Evolutionary conservation across 2,888 invertebrate species (phyloP).

Genomic region (Microplitis deprimator): DNA sequence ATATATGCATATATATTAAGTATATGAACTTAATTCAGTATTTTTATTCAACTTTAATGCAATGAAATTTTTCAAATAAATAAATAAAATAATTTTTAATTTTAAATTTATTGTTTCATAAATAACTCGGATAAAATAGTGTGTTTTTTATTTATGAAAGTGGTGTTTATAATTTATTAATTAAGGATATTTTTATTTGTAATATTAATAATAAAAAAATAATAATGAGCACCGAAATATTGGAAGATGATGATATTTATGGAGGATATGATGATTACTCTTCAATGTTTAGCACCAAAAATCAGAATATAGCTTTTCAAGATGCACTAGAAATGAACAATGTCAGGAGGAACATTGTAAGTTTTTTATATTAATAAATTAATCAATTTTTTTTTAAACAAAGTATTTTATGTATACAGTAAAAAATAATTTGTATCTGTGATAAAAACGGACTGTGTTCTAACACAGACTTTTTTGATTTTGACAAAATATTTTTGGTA

Average conservation of each 20-base stretch:
- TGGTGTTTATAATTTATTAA: background rate
- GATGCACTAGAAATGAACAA: conserved; percentile 84
- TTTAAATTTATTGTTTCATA: background rate
- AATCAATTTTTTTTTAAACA: background rate
- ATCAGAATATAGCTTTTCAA: conserved; percentile 83
- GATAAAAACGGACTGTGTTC: no score
- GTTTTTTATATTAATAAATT: conserved; percentile 51
- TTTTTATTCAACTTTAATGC: no score
- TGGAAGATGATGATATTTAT: conserved; percentile 78
- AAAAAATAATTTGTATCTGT: no score
- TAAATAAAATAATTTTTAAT: background rate
- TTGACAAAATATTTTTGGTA: no score
- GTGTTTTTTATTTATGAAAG: background rate
- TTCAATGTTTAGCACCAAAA: conserved; percentile 78
- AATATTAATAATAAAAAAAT: conserved; percentile 10
- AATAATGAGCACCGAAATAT: conserved; percentile 45
- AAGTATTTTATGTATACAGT: background rate
- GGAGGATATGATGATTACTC: conserved; percentile 80
- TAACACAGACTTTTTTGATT: no score
- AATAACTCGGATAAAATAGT: background rate
- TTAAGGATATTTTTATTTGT: background rate
- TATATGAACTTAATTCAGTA: background rate
- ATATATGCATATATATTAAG: background rate
- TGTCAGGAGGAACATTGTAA: conserved; percentile 79
- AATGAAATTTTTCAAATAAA: background rate